phyloP scores from a whole-genome alignment of 2,797 vertebrate species.

The Gambelia wislizenii region DNA sequence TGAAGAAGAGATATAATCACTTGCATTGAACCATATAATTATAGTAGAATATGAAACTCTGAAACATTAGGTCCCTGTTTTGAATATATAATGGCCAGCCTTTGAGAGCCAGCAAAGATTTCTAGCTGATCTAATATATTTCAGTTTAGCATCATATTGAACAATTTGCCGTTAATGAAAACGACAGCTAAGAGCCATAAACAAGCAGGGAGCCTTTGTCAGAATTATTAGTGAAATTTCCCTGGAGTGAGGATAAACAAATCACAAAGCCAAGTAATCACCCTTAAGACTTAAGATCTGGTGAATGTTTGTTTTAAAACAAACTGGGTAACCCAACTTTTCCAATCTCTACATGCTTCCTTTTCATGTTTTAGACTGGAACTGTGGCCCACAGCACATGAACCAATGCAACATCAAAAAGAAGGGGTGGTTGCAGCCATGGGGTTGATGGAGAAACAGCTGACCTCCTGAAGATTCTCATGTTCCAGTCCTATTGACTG shows the following conservation, averaged over 20 bases:
- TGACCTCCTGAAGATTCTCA: too few species aligned
- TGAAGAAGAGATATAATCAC: constrained; percentile 97
- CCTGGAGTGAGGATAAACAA: constrained; percentile 54
- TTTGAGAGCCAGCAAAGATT: constrained; percentile 80
- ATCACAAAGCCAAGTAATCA: constrained; percentile 56
- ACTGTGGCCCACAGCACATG: accelerated
- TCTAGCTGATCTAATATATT: constrained; percentile 79
- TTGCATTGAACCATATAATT: constrained; percentile 99
- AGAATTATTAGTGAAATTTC: constrained; percentile 64
- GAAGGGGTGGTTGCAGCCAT: neutral
- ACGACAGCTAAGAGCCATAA: constrained; percentile 72
- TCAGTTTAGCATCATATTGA: constrained; percentile 77
- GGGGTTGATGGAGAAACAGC: neutral
- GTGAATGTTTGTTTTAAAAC: neutral
- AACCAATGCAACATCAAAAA: neutral
- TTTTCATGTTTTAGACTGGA: neutral
- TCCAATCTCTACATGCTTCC: accelerated
- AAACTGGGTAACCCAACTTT: neutral
- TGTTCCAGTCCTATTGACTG: too few species aligned
- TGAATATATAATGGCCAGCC: constrained; percentile 91
- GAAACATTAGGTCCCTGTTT: constrained; percentile 95
- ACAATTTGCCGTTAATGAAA: constrained; percentile 79
- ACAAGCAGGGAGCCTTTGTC: constrained; percentile 62
- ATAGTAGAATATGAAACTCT: constrained; percentile 94
- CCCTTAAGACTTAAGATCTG: constrained; percentile 44